Evolutionary conservation across 2,113 vertebrate species (phyloP), one percentile per base, ranked within the genome.

Genomic region (Trematocara stigmaticum): DNA sequence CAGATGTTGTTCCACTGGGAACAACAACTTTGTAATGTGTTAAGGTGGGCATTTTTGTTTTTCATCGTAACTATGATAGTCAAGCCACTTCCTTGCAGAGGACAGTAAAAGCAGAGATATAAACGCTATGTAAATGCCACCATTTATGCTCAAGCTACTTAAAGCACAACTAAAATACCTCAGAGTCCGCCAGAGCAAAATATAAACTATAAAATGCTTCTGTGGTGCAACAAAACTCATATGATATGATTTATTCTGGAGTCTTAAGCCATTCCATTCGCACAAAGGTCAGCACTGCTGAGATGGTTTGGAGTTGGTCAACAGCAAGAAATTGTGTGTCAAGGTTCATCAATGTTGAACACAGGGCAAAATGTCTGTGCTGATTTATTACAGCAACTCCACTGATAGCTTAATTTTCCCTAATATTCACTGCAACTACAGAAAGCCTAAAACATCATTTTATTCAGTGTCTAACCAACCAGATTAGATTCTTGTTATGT

Each of bases 261-360:
- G n/a, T 38, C 15, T n/a, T 23, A 16, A 42, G 9, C 0, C 40
- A 0, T 45, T 42, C 0, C 20, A 29, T 55, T 83, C 2, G 2
- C 23, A 45, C 7, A 83, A 56, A 92, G 74, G 86, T 92, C 85
- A 86, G 38, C 71, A 76, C 26, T 76, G 3, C 71, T n/a, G 61
- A 40, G 35, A 51, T 6, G 0, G 13, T 20, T 78, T 59, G 26
- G 26, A 51, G 71, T n/a, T 76, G 71, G 49, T 83, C 86, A 79
- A 6, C 5, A 11, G 71, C n/a, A 18, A 34, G 47, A 57, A 45
- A 51, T 74, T 38, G n/a, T 81, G 18, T 6, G 18, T 80, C 26
- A 71, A 5, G 23, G 45, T 84, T 87, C 56, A 23, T 49, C 10
- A 3, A 16, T 35, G 52, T 80, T 71, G 12, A 82, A 79, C 53